Percentiles rank a stretch among this genome's conserved stretches.
phyloP scores from a whole-genome alignment of 2,888 invertebrate genomes.

The Cenopis cana region DNA sequence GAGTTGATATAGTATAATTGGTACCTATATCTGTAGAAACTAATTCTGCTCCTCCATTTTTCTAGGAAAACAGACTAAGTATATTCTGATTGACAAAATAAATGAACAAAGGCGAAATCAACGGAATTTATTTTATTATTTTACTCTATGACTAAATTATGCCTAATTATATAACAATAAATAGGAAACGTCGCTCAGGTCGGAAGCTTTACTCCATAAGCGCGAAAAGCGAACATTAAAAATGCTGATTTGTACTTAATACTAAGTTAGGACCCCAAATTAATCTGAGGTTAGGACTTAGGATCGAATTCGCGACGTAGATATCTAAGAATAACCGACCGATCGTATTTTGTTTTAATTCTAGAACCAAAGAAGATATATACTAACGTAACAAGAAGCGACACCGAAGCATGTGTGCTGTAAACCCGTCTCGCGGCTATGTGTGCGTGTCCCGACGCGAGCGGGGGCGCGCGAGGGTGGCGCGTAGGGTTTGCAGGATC shows the following conservation, averaged over 20 bases:
- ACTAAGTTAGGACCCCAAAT: slow-evolving; percentile 47
- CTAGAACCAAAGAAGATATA: too few species aligned
- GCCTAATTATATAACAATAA: slow-evolving; percentile 70
- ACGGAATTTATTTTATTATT: slow-evolving; percentile 53
- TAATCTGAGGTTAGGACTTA: slow-evolving; percentile 47
- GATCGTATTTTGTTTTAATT: slow-evolving; percentile 11
- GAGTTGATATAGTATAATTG: too few species aligned
- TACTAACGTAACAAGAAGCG: too few species aligned
- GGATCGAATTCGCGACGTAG: slow-evolving; percentile 13
- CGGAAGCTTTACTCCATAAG: slow-evolving; percentile 51
- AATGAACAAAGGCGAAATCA: slow-evolving; percentile 38
- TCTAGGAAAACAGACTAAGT: slow-evolving; percentile 50
- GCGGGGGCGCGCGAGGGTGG: too few species aligned
- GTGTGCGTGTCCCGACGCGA: too few species aligned
- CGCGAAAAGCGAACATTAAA: slow-evolving; percentile 60
- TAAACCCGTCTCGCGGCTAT: too few species aligned
- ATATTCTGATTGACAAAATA: slow-evolving; percentile 37
- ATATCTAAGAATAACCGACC: not conserved
- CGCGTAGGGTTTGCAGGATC: too few species aligned
- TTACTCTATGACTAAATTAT: slow-evolving; percentile 45
- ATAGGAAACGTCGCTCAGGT: slow-evolving; percentile 63
- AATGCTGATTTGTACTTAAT: slow-evolving; percentile 76
- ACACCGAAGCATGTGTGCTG: too few species aligned
- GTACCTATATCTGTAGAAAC: too few species aligned
- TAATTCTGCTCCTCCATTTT: slow-evolving; percentile 58